Evolutionary conservation across 1,140 invertebrate species (phyloP).

Genomic region (Bombus turneri): DNA sequence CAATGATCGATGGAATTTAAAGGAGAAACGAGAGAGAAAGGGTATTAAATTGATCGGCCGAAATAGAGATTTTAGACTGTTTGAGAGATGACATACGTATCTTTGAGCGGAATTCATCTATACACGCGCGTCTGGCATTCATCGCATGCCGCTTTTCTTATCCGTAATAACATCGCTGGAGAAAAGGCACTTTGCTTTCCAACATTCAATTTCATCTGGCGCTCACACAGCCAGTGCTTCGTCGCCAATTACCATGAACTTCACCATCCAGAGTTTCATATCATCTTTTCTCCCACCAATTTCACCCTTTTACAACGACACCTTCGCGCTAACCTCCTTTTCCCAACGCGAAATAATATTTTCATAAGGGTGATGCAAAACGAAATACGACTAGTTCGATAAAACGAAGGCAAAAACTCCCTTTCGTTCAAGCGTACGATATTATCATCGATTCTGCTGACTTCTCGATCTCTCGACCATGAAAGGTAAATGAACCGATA

Average conservation of each 20-base stretch:
- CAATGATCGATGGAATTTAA: not conserved
- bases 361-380: not conserved
- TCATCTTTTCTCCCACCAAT: not conserved
- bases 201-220: conserved; percentile 38
- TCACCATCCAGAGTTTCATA: too few species aligned
- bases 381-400: not conserved
- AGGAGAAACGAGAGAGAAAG: not conserved
- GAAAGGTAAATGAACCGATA: conserved; percentile 18
- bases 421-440: too few species aligned
- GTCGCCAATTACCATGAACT: conserved; percentile 26
- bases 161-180: conserved; percentile 31
- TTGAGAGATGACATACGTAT: not conserved
- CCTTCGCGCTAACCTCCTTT: not conserved
- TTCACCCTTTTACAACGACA: conserved; percentile 3
- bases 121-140: not conserved
- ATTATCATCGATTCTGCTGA: not conserved
- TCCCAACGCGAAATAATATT: conserved; percentile 32
- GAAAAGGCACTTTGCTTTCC: conserved; percentile 22
- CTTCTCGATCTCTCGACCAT: not conserved
- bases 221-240: not conserved
- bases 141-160: conserved; percentile 17
- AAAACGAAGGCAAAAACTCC: not conserved
- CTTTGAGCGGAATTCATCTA: conserved; percentile 2
- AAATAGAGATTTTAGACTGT: not conserved
- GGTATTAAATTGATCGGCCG: conserved; percentile 6